Base-by-base conservation (phyloP, 1,140 invertebrate genomes). In the Atta colombica region DNA sequence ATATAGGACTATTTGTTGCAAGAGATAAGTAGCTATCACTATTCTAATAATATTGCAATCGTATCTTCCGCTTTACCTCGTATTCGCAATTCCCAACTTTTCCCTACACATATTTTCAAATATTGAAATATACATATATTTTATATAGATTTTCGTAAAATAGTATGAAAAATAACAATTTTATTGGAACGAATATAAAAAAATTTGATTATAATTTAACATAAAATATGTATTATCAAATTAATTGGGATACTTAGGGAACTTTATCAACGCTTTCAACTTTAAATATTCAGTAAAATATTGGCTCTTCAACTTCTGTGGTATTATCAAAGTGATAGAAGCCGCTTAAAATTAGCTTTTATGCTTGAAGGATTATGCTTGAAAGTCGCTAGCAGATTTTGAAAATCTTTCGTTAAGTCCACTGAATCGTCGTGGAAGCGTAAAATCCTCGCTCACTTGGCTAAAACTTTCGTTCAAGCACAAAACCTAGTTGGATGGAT, bases 311-410 rank as follows among this genome's bases (percentile, higher is more conserved):
- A 69, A 75, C 81, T 71, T 63, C 21, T 6, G 4, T 14, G 25
- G 55, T 68, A 60, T 77, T 85, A 77, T 87, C 81, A 7, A 28
- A 55, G 51, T 68, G 51, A 66, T 69, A 60, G 63, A 85, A 87
- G 78, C 71, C n/a, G 45, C 45, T 75, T 81, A 35, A 87, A 87
- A 87, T 61, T 85, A 87, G 81, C 81, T 87, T 87, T 77, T 28
- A 81, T 28, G 65, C 72, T 39, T 60, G 81, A 77, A 69, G n/a
- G 63, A 85, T 77, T 77, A 61, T 51, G 49, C 53, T 51, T 53
- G 7, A 72, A 71, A 87, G 65, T 80, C 68, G 51, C 82, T 68
- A 18, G 65, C 77, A 68, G 77, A 86, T 86, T 86, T 86, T 21
- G 28, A 63, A 84, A 82, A 87, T 85, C 74, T 85, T 68, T 39